These are phyloP conservation scores for Mechanitis messenoides DNA, from an alignment of 2,888 invertebrate species.

Conservation along the genomic window DNA sequence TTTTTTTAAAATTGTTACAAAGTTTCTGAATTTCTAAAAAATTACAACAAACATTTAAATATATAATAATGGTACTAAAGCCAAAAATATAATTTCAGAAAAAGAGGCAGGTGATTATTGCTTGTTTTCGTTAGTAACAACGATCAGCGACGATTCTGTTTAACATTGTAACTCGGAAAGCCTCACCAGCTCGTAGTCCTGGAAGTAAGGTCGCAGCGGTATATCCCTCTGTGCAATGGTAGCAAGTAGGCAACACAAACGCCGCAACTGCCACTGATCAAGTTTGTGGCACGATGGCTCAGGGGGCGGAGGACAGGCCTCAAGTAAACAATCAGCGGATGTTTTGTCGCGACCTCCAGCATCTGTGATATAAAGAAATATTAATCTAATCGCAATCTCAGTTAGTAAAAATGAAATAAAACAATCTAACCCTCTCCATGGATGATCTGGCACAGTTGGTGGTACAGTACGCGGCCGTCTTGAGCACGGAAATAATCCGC, in stretches of 20 bases:
- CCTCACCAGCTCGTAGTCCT: constrained; percentile 81
- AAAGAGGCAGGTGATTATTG: too few species aligned
- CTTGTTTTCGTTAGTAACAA: too few species aligned
- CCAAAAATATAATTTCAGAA: too few species aligned
- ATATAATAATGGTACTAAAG: too few species aligned
- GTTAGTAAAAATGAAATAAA: constrained; percentile 2
- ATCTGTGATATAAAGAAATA: constrained; percentile 35
- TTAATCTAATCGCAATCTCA: too few species aligned
- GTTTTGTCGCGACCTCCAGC: constrained; percentile 52
- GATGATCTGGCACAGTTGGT: constrained; percentile 84
- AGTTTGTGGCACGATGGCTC: constrained; percentile 83
- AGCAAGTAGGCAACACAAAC: constrained; percentile 81
- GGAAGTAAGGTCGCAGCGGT: constrained; percentile 83
- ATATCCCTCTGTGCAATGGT: constrained; percentile 83
- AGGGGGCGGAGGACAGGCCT: constrained; percentile 76
- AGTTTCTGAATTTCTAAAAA: too few species aligned
- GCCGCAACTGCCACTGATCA: constrained; percentile 80
- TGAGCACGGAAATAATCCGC: constrained; percentile 87
- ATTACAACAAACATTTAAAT: too few species aligned
- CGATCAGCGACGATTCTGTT: too few species aligned
- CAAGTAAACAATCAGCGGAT: constrained; percentile 60
- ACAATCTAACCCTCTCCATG: constrained; percentile 77
- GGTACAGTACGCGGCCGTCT: constrained; percentile 86
- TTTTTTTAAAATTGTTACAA: background rate
- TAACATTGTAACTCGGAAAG: background rate